Base-by-base conservation (phyloP, 2,888 invertebrate species). In the Plagiodera versicolora region DNA sequence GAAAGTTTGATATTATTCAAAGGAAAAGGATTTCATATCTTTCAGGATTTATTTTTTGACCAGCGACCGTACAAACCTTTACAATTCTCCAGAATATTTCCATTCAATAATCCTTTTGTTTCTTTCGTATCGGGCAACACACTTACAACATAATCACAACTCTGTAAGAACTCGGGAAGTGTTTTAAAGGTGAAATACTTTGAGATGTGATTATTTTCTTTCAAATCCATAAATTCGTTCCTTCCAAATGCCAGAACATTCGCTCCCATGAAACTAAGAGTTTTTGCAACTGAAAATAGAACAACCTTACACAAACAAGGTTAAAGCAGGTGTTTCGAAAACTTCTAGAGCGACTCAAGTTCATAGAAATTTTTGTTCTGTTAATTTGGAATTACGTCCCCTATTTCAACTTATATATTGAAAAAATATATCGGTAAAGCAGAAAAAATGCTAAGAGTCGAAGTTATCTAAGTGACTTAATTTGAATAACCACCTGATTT, bases 121-220 rank as follows among this genome's bases (percentile, higher is more conserved):
- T 79, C 75, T 10, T 74, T 65, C 0, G 85, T 86, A 28, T 77
- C 79, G 5, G 86, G 87, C 60, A 87, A 72, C 14, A 84, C 75
- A 71, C 81, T 84, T 53, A 84, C 75, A 39, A 86, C 66, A 70
- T 86, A 86, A 75, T 86, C 85, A 72, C 83, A 83, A 9, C 79
- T 77, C 45, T 68, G 61, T 17, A 86, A 70, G 20, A 84, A 71
- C 49, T 78, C 70, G 1, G 70, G 61, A 53, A 84, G 70, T 24
- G 57, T 55, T 53, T 74, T 59, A 39, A 67, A 69, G n/a, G 75
- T 76, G 65, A 73, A 78, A 69, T 81, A 79, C 55, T 74, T 63
- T 9, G 56, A 47, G 11, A 74, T 60, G 59, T 70, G 66, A n/a
- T 55, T 16, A 48, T 67, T 66, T 24, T 69, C 66, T n/a, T 56